These are phyloP conservation scores for Oryzias dopingdopingensis DNA, from an alignment of 2,797 vertebrate genomes.

Conservation along the genomic window DNA sequence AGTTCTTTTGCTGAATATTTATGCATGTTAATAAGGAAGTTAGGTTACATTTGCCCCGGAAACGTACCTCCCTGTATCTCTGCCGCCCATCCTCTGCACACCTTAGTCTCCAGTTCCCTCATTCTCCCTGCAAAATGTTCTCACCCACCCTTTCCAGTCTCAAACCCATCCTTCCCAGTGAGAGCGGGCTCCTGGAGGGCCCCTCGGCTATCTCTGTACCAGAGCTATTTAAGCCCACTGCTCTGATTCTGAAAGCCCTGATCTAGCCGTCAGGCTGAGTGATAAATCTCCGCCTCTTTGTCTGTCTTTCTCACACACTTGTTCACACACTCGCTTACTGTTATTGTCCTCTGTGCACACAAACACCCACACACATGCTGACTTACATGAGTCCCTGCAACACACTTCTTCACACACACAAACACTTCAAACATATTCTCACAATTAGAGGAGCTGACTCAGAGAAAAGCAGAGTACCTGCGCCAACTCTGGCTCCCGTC, in stretches of 20 bases:
- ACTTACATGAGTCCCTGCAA: conserved; percentile 19
- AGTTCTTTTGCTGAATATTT: conserved; percentile 5
- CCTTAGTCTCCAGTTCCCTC: conserved; percentile 2
- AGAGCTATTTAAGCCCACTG: conserved; percentile 77
- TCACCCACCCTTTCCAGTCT: conserved; percentile 38
- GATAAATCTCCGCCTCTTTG: conserved; percentile 64
- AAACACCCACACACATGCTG: conserved; percentile 50
- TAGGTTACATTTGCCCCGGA: conserved; percentile 8
- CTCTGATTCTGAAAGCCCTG: conserved; percentile 75
- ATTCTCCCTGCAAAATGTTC: conserved; percentile 5
- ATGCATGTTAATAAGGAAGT: conserved; percentile 11
- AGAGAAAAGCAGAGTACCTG: conserved; percentile 27
- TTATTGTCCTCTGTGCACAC: conserved; percentile 58
- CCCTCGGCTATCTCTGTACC: conserved; percentile 73
- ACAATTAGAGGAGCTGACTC: conserved; percentile 27
- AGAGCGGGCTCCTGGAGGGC: conserved; percentile 61
- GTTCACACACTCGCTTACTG: conserved; percentile 36
- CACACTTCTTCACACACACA: conserved; percentile 17
- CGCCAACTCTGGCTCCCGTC: conserved; percentile 22
- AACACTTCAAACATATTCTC: conserved; percentile 43
- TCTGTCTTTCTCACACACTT: conserved; percentile 40
- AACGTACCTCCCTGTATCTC: conserved; percentile 29
- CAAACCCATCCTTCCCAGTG: conserved; percentile 52
- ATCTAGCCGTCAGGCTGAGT: conserved; percentile 64
- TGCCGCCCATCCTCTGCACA: conserved; percentile 41